phyloP scores from a whole-genome alignment of 2,113 vertebrate genomes.

The Chloebia gouldiae region DNA sequence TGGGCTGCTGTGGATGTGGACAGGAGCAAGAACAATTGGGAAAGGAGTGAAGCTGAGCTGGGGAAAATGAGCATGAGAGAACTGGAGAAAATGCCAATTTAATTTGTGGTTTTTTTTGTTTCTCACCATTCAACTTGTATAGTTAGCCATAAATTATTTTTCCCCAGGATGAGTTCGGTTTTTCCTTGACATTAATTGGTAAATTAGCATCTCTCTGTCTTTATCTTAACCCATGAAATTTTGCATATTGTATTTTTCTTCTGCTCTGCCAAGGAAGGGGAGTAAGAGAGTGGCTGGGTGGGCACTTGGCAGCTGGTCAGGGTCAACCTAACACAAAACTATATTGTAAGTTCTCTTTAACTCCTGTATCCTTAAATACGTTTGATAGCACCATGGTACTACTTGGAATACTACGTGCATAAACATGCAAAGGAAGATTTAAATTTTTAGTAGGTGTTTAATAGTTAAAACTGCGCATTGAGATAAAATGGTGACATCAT shows the following conservation, averaged over 20 bases:
- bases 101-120: background rate
- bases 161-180: background rate
- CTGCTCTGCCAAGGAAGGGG: background rate
- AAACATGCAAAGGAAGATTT: background rate
- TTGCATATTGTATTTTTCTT: background rate
- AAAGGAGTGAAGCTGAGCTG: background rate
- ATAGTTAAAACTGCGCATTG: background rate
- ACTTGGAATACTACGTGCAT: background rate
- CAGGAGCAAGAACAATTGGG: background rate
- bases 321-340: background rate
- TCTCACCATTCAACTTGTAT: background rate
- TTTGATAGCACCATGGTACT: background rate
- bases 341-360: background rate
- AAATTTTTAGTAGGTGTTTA: background rate
- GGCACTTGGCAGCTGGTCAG: background rate
- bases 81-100: background rate
- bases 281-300: background rate
- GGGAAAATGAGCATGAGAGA: rapidly evolving
- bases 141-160: background rate
- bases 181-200: background rate
- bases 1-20: background rate
- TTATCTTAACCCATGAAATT: background rate
- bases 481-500: background rate
- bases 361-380: background rate
- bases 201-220: background rate